phyloP scores from a whole-genome alignment of 1,140 invertebrate genomes.

The Lasioglossum albipes region DNA sequence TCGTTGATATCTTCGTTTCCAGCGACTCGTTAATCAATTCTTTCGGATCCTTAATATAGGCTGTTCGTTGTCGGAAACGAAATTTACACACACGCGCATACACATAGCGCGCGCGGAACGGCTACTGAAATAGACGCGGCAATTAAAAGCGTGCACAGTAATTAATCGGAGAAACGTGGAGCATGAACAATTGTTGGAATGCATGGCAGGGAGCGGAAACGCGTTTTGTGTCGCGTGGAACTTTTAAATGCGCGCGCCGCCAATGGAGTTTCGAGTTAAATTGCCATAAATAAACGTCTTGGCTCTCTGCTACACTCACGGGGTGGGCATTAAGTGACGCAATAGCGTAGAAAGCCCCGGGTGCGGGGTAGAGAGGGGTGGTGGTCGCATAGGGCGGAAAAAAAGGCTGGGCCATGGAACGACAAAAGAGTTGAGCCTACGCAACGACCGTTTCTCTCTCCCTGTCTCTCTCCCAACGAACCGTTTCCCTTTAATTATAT shows the following conservation, averaged over 20 bases:
- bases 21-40: too few species aligned
- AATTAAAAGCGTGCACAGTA: conserved; percentile 14
- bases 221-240: conserved; percentile 27
- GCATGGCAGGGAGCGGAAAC: neutral
- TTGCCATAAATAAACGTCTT: conserved; percentile 49
- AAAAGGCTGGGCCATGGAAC: neutral
- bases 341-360: neutral
- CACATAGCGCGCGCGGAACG: too few species aligned
- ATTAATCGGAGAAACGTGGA: conserved; percentile 23
- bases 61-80: neutral
- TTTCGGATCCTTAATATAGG: neutral
- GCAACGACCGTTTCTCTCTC: neutral
- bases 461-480: neutral
- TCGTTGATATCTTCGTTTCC: neutral
- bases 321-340: conserved; percentile 16
- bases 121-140: neutral
- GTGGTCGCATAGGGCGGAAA: neutral
- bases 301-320: conserved; percentile 8
- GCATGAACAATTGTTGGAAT: conserved; percentile 23
- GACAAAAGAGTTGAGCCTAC: conserved; percentile 27
- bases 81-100: neutral
- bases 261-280: conserved; percentile 43
- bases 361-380: neutral
- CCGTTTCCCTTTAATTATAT: conserved; percentile 59
- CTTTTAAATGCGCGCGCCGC: conserved; percentile 32